Percentiles rank a stretch among this genome's conserved stretches.
These are phyloP conservation scores for Brachyhypopomus occidentalis DNA, from an alignment of 2,113 vertebrate species.

Conservation along the genomic window DNA sequence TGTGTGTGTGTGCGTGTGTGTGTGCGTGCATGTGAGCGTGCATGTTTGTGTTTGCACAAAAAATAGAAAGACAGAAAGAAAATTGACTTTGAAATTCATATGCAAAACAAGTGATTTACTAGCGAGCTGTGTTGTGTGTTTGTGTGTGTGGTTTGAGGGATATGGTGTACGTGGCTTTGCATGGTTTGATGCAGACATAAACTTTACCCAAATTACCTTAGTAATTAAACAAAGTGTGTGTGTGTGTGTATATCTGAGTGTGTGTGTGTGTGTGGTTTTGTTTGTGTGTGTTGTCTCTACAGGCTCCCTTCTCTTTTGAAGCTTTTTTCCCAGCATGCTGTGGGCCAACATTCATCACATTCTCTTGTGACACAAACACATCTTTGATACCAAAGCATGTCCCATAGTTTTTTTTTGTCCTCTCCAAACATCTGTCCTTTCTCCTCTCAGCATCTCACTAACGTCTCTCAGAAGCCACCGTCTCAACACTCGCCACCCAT, in stretches of 20 bases:
- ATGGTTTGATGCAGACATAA: neutral
- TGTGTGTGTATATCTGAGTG: neutral
- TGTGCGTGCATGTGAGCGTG: too few relatives aligned
- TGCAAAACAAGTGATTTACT: neutral
- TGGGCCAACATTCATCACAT: conserved; percentile 26
- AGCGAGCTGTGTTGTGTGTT: neutral
- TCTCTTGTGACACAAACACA: conserved; percentile 28
- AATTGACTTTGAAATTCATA: neutral
- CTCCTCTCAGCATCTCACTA: conserved; percentile 7
- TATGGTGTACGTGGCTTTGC: neutral
- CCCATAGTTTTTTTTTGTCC: neutral
- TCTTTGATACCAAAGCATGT: conserved; percentile 6
- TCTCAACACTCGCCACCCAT: conserved; percentile 17
- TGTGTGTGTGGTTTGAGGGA: neutral
- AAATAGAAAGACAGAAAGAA: neutral
- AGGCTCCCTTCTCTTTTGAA: conserved; percentile 16
- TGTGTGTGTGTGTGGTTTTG: conserved; percentile 3
- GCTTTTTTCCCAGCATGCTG: conserved; percentile 31
- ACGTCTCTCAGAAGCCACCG: conserved; percentile 9
- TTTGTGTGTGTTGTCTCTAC: neutral
- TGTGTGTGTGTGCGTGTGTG: too few relatives aligned
- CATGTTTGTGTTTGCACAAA: neutral
- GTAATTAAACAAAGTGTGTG: too few relatives aligned
- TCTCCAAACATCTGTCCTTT: conserved; percentile 34
- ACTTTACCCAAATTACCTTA: neutral